Base-by-base conservation (phyloP, 2,888 invertebrate species). In the Dugesia japonica region DNA sequence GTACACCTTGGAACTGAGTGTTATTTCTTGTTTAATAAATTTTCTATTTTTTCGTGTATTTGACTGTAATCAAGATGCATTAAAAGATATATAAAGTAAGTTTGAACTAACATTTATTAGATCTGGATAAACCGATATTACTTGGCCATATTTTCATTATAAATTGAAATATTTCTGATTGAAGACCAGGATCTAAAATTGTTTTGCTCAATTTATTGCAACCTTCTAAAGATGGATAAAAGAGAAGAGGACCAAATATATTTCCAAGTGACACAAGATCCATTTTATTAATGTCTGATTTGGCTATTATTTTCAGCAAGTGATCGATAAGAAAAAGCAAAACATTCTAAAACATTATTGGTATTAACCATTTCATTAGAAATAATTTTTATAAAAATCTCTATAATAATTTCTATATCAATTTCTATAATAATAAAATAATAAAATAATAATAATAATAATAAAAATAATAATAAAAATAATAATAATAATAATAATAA, bases 141-240 rank as follows among this genome's bases (percentile, higher is more conserved):
- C 23, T 56, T n/a, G 56, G 56, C 56, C 56, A 56, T 56, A 56
- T 56, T 56, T 4, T 56, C 56, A 56, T 56, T 4, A 56, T 56
- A n/a, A 56, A 56, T 56, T 56, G 56, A 56, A 56, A 56, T 56
- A 56, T 56, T n/a, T 56, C 56, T 23, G 56, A 56, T n/a, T 56
- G 56, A 56, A 56, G 56, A 56, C 20, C n/a, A 4, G 56, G n/a
- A 56, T 56, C 56, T 20, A 56, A 23, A 23, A 56, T 56, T 9
- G 56, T 13, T 56, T 56, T n/a, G 17, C 23, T 56, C 4, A 56
- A n/a, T n/a, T 56, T 56, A n/a, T n/a, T n/a, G n/a, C 9, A 56
- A n/a, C 56, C 56, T n/a, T 56, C 56, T 4, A 56, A n/a, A 13
- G 56, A 56, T 56, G 56, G 56, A 56, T 56, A 56, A 56, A 56